A percentile compares a stretch with the other conserved stretches of the same genome.
Evolutionary conservation across 2,888 invertebrate species (phyloP).

Genomic region (Pachymerium ferrugineum): DNA sequence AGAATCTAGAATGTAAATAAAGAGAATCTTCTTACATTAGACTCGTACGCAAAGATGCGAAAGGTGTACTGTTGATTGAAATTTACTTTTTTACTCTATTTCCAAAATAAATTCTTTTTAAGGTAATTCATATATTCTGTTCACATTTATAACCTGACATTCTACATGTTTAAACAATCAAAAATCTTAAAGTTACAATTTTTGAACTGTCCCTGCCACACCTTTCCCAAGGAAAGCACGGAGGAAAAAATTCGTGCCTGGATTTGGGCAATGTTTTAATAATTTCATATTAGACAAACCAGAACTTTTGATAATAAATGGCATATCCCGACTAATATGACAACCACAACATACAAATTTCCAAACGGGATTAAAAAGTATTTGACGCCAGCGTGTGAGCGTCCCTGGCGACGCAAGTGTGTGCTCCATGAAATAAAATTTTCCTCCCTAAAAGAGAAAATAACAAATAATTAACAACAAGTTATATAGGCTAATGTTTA

Average conservation of each 20-base stretch:
- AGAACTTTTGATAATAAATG: background rate
- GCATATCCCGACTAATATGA: background rate
- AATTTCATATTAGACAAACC: background rate
- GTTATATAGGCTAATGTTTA: too few species aligned
- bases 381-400: background rate
- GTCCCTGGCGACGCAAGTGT: background rate
- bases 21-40: too few species aligned
- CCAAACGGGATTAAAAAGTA: background rate
- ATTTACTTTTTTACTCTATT: too few species aligned
- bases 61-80: too few species aligned
- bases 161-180: too few species aligned
- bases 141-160: too few species aligned
- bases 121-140: too few species aligned
- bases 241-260: too few species aligned
- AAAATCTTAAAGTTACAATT: too few species aligned
- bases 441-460: conserved; percentile 25
- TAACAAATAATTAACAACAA: background rate
- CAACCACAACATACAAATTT: background rate
- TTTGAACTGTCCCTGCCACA: background rate
- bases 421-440: conserved; percentile 28
- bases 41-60: too few species aligned
- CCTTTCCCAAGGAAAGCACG: background rate
- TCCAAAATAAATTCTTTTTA: too few species aligned
- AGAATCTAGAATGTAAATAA: too few species aligned
- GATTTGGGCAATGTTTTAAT: background rate